phyloP scores from a whole-genome alignment of 1,140 invertebrate genomes.

The Stegodyphus mimosarum region DNA sequence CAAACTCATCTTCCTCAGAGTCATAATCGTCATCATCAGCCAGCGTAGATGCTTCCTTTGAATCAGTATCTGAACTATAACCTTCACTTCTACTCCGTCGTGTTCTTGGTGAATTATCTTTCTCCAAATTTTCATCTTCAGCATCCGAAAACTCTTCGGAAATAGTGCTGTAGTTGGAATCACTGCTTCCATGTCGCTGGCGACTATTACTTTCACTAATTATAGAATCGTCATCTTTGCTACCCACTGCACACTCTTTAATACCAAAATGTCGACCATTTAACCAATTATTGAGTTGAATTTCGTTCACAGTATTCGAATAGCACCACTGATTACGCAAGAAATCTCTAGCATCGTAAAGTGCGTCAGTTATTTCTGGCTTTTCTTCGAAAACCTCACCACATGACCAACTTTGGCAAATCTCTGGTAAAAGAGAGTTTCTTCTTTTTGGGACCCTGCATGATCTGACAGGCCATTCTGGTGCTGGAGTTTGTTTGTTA shows the following conservation, averaged over 20 bases:
- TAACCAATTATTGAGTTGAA: conserved; percentile 49
- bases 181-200: conserved; percentile 33
- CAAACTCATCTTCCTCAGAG: conserved; percentile 17
- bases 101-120: background rate
- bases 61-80: conserved; percentile 22
- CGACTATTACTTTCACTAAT: background rate
- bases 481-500: background rate
- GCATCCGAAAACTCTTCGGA: conserved; percentile 12
- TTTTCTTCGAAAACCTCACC: conserved; percentile 33
- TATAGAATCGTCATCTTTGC: background rate
- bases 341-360: conserved; percentile 16
- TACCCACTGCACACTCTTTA: background rate
- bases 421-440: background rate
- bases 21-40: conserved; percentile 14
- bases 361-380: background rate
- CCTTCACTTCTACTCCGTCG: conserved; percentile 36
- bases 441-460: conserved; percentile 27
- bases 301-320: conserved; percentile 42
- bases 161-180: conserved; percentile 37
- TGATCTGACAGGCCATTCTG: background rate
- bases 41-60: background rate
- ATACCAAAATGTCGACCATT: conserved; percentile 6
- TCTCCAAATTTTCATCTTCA: background rate
- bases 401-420: conserved; percentile 48
- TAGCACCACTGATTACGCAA: conserved; percentile 34